Evolutionary conservation across 2,888 invertebrate genomes (phyloP).

Genomic region (Caenorhabditis panamensis): DNA sequence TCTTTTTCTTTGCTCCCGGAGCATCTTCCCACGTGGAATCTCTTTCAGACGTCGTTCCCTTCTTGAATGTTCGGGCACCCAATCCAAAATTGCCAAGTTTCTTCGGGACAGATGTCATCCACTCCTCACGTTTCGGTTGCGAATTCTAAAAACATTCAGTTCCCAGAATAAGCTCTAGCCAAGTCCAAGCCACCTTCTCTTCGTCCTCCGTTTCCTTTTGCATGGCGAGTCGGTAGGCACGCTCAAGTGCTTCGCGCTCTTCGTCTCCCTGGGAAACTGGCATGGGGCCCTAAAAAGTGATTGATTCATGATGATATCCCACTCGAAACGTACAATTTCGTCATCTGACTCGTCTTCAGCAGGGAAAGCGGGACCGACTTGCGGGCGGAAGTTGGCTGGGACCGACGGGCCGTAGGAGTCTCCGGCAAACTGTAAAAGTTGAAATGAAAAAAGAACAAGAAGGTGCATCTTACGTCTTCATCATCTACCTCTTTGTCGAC

Average conservation of each 20-base stretch:
- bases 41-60: constrained; percentile 39
- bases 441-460: not conserved
- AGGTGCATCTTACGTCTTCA: constrained; percentile 14
- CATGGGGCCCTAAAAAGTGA: constrained; percentile 56
- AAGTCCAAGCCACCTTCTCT: constrained; percentile 32
- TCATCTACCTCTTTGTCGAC: constrained; percentile 17
- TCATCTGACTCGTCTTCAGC: constrained; percentile 57
- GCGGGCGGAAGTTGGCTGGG: constrained; percentile 38
- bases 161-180: not conserved
- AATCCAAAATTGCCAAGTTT: constrained; percentile 71
- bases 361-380: constrained; percentile 41
- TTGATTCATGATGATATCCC: not conserved
- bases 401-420: constrained; percentile 49
- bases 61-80: constrained; percentile 70
- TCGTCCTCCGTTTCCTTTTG: constrained; percentile 59
- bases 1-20: constrained; percentile 56
- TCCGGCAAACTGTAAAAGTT: constrained; percentile 8
- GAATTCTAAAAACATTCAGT: constrained; percentile 38
- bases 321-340: constrained; percentile 50
- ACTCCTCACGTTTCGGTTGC: constrained; percentile 70
- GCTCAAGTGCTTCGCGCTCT: constrained; percentile 36
- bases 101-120: constrained; percentile 75
- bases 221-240: constrained; percentile 43
- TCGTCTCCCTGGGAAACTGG: constrained; percentile 49
- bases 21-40: constrained; percentile 59